Percentiles rank a stretch among this genome's conserved stretches.
These are phyloP conservation scores for Grammomys surdaster DNA, from an alignment of 2,113 vertebrate genomes.

Conservation along the genomic window DNA sequence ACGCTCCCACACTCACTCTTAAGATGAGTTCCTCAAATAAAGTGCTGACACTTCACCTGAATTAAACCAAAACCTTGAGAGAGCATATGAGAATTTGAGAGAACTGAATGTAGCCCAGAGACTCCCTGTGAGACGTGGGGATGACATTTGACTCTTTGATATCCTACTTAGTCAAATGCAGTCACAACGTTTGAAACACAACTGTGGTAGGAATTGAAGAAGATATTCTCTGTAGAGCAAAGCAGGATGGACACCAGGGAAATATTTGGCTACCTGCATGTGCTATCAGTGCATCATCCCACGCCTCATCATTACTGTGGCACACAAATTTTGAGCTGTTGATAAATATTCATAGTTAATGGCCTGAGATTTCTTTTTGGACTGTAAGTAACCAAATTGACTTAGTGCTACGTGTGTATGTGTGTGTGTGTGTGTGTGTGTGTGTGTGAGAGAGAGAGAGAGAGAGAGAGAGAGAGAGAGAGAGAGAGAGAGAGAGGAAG, in stretches of 20 bases:
- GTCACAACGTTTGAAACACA: background rate
- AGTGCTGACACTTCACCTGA: background rate
- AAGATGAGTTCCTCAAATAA: background rate
- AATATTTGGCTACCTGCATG: background rate
- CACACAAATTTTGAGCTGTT: background rate
- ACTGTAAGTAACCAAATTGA: background rate
- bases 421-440: background rate
- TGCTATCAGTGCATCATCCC: no score
- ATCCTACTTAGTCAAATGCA: slow-evolving; percentile 4
- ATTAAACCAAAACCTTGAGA: background rate
- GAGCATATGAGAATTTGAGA: rapidly evolving
- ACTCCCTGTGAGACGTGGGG: background rate
- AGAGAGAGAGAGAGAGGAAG: no score
- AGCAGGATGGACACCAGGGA: background rate
- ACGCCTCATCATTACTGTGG: background rate
- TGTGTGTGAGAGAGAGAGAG: background rate
- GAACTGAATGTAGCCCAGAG: background rate
- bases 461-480: background rate
- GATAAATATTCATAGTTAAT: background rate
- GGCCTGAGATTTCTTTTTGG: background rate
- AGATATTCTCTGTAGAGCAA: background rate
- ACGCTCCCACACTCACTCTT: background rate
- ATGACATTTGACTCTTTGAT: background rate
- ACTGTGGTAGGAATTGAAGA: background rate
- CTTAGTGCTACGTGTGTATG: background rate